phyloP scores from a whole-genome alignment of 2,113 vertebrate genomes.

The Dissostichus mawsoni region DNA sequence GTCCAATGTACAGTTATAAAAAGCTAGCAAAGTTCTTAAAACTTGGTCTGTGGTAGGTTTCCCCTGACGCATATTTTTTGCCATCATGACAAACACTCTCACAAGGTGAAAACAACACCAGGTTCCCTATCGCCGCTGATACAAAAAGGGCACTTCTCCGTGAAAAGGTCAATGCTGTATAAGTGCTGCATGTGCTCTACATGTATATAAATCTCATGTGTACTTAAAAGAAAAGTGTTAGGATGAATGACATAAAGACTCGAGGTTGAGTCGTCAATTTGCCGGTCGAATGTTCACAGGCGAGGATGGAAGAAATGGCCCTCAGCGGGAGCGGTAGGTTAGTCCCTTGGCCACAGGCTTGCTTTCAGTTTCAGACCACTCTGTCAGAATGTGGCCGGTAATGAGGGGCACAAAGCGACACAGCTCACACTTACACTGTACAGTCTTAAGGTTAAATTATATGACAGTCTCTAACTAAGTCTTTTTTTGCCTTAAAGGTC shows the following conservation, averaged over 20 bases:
- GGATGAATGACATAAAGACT: constrained; percentile 70
- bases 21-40: too few relatives aligned
- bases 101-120: too few relatives aligned
- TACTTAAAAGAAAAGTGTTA: constrained; percentile 14
- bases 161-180: neutral
- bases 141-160: neutral
- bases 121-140: too few relatives aligned
- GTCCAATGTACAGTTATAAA: too few relatives aligned
- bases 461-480: constrained; percentile 84
- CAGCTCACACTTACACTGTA: constrained; percentile 64
- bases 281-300: constrained; percentile 51
- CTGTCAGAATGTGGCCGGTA: constrained; percentile 75
- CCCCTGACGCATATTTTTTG: too few relatives aligned
- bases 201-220: constrained; percentile 22
- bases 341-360: constrained; percentile 68
- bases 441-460: constrained; percentile 86
- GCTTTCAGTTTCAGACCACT: constrained; percentile 67
- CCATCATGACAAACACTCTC: too few relatives aligned
- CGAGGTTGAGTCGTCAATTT: constrained; percentile 67
- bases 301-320: constrained; percentile 61
- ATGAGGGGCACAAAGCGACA: constrained; percentile 79
- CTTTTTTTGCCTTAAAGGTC: constrained; percentile 84
- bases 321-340: constrained; percentile 56
- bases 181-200: neutral
- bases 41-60: too few relatives aligned